These are phyloP conservation scores for Trissolcus japonicus DNA, from an alignment of 2,888 invertebrate species.

Conservation along the genomic window DNA sequence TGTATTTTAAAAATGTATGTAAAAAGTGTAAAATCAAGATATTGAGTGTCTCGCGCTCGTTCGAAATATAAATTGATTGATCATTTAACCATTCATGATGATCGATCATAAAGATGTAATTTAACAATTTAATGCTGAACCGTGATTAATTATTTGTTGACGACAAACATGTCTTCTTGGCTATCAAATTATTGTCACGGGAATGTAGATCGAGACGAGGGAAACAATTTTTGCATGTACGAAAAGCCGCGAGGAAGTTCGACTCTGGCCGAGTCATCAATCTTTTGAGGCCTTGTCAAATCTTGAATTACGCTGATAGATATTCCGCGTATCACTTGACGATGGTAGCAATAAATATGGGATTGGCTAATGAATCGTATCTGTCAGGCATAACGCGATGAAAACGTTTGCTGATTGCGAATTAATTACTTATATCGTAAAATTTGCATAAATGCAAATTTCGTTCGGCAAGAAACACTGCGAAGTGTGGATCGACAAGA, in stretches of 20 bases:
- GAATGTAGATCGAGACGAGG: not conserved
- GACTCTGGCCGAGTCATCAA: not conserved
- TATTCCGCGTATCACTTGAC: constrained; percentile 34
- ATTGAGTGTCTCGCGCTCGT: no score
- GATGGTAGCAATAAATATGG: constrained; percentile 68
- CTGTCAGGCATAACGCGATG: constrained; percentile 66
- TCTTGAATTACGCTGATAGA: constrained; percentile 32
- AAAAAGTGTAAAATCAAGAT: no score
- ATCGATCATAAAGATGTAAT: no score
- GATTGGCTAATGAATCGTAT: constrained; percentile 72
- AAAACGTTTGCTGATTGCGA: constrained; percentile 71
- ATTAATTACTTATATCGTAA: constrained; percentile 75
- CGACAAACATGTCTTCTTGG: no score
- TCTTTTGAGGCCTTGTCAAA: constrained; percentile 27
- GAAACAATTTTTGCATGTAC: constrained; percentile 7
- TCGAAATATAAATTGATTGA: no score
- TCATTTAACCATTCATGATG: no score
- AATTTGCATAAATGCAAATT: constrained; percentile 75
- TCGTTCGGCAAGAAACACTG: constrained; percentile 56
- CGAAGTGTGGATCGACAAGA: constrained; percentile 48
- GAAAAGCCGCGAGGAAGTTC: not conserved
- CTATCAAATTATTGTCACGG: no score
- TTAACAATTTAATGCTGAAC: no score
- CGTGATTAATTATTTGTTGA: no score
- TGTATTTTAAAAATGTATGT: no score